Percentiles rank a stretch among this genome's conserved stretches.
Conservation (phyloP, 1,140 invertebrate genomes). For the Atta texana region DNA sequence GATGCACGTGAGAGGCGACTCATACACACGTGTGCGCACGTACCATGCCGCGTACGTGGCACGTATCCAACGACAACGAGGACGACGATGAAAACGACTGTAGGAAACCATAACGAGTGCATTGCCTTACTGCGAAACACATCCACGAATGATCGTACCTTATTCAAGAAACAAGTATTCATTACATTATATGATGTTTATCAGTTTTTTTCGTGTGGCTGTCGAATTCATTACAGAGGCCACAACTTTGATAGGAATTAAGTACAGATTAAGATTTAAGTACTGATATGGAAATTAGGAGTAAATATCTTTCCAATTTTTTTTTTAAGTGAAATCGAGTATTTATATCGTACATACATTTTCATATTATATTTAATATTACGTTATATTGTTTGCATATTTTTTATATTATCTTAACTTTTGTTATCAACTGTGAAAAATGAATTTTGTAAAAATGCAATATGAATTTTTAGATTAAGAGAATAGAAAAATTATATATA, state of each 20-base stretch:
- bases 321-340: not conserved
- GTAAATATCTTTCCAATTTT: not conserved
- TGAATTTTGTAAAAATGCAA: not conserved
- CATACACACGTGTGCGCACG: constrained; percentile 62
- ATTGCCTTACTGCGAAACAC: constrained; percentile 67
- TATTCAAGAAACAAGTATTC: constrained; percentile 9
- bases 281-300: not conserved
- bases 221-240: not conserved
- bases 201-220: not conserved
- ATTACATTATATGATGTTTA: not conserved
- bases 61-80: constrained; percentile 46
- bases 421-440: not conserved
- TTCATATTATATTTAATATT: not conserved
- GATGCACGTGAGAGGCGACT: constrained; percentile 69
- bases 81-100: not conserved
- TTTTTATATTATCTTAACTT: not conserved
- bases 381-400: not conserved
- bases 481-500: not conserved
- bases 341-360: not conserved
- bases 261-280: constrained; percentile 9
- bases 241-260: not conserved
- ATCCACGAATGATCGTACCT: constrained; percentile 39
- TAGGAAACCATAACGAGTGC: constrained; percentile 72
- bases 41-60: constrained; percentile 70
- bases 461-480: not conserved